phyloP scores from a whole-genome alignment of 2,113 vertebrate genomes.

The Coreoperca whiteheadi region DNA sequence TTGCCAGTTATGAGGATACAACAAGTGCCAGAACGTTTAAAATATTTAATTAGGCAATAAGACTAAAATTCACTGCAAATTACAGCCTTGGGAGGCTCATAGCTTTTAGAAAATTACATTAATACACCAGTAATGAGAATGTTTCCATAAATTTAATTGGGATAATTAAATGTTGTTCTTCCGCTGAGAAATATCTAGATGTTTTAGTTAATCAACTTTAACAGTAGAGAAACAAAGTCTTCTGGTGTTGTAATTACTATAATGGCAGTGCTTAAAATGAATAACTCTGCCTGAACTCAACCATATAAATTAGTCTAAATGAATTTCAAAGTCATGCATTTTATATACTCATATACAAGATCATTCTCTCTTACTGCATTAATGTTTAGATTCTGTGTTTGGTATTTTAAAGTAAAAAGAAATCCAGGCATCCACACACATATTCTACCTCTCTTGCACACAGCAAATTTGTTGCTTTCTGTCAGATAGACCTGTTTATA shows the following conservation, averaged over 20 bases:
- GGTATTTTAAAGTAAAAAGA: slow-evolving; percentile 9
- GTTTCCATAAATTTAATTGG: slow-evolving; percentile 52
- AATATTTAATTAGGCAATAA: slow-evolving; percentile 34
- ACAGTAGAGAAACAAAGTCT: slow-evolving; percentile 53
- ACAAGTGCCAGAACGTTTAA: slow-evolving; percentile 28
- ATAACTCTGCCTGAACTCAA: slow-evolving; percentile 27
- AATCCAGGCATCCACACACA: neutral
- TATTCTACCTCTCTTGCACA: neutral
- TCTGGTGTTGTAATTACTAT: slow-evolving; percentile 64
- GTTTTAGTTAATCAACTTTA: slow-evolving; percentile 61
- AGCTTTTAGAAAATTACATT: slow-evolving; percentile 39
- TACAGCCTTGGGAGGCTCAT: slow-evolving; percentile 17
- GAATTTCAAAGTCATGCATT: slow-evolving; percentile 42
- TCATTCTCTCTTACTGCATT: neutral
- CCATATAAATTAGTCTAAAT: slow-evolving; percentile 39
- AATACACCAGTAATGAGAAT: slow-evolving; percentile 46
- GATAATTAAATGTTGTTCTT: slow-evolving; percentile 60
- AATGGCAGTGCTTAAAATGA: slow-evolving; percentile 49
- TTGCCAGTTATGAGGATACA: neutral
- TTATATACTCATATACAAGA: slow-evolving; percentile 16
- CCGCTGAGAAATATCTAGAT: slow-evolving; percentile 42
- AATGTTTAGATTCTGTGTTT: slow-evolving; percentile 16
- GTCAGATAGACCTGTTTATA: slow-evolving; percentile 7
- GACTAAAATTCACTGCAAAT: slow-evolving; percentile 23
- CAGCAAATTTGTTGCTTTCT: slow-evolving; percentile 3